Evolutionary conservation across 2,888 invertebrate genomes (phyloP).

Genomic region (Terebella lapidaria): DNA sequence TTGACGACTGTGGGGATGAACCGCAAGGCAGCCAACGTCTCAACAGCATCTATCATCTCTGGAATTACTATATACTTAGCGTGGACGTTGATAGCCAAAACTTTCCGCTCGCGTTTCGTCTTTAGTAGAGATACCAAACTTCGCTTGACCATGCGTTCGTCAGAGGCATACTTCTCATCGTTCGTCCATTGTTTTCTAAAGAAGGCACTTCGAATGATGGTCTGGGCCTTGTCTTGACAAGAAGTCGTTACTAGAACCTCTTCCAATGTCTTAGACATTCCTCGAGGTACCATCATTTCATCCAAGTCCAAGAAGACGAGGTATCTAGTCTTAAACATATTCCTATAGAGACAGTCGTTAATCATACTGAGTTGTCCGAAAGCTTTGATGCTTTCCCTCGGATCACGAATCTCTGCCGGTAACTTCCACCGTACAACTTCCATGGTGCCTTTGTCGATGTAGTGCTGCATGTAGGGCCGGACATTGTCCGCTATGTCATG

Average conservation of each 20-base stretch:
- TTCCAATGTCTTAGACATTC: not conserved
- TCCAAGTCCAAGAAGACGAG: constrained; percentile 40
- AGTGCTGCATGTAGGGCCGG: not conserved
- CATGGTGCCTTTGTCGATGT: not conserved
- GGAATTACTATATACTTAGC: not conserved
- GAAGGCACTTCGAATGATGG: not conserved
- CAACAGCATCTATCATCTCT: not conserved
- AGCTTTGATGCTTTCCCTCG: constrained; percentile 32
- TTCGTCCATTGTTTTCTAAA: not conserved
- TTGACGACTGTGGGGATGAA: not conserved
- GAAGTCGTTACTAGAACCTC: not conserved
- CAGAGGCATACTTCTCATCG: not conserved
- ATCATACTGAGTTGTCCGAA: constrained; percentile 38
- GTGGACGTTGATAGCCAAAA: not conserved
- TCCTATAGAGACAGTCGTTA: constrained; percentile 41
- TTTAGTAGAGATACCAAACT: not conserved
- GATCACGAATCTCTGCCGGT: not conserved
- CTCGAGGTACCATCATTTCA: constrained; percentile 38
- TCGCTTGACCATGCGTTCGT: not conserved
- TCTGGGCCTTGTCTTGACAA: not conserved
- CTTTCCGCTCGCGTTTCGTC: not conserved
- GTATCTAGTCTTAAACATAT: constrained; percentile 34
- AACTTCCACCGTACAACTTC: not conserved
- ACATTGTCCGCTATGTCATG: not conserved
- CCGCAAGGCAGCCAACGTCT: not conserved